Conservation (phyloP, 2,888 invertebrate species). For the Scaptomyza tumidula region DNA sequence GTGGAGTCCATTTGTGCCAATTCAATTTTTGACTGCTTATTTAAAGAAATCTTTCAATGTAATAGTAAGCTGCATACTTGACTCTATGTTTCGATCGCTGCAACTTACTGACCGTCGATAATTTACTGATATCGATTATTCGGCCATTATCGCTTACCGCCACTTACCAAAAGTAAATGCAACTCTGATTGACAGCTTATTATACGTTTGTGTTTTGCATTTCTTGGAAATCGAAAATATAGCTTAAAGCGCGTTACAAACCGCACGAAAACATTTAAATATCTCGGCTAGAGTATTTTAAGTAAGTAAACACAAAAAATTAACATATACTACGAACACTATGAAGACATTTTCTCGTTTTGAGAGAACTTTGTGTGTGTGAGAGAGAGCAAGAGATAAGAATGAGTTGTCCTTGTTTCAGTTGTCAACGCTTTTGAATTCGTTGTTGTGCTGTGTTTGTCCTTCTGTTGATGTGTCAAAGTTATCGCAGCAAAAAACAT, state of each 20-base stretch:
- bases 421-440: conserved; percentile 2
- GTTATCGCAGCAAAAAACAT: conserved; percentile 2
- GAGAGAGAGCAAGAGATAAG: not conserved
- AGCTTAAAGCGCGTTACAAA: not conserved
- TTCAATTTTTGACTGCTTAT: too few species aligned
- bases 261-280: not conserved
- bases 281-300: not conserved
- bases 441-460: conserved; percentile 6
- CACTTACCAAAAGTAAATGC: not conserved
- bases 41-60: too few species aligned
- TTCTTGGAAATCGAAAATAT: not conserved
- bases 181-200: not conserved
- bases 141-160: not conserved
- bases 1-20: not conserved
- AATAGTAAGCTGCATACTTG: not conserved
- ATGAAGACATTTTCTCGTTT: conserved; percentile 13
- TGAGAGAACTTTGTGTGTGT: not conserved
- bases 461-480: conserved; percentile 7
- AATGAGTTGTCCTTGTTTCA: not conserved
- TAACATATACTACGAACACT: not conserved
- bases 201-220: not conserved
- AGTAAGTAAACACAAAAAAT: not conserved
- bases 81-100: not conserved
- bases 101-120: not conserved
- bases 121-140: not conserved